Percentiles rank a stretch among this genome's conserved stretches.
Conservation (phyloP, 2,888 invertebrate genomes). For the Pseudococcus jackbeardsleyi region DNA sequence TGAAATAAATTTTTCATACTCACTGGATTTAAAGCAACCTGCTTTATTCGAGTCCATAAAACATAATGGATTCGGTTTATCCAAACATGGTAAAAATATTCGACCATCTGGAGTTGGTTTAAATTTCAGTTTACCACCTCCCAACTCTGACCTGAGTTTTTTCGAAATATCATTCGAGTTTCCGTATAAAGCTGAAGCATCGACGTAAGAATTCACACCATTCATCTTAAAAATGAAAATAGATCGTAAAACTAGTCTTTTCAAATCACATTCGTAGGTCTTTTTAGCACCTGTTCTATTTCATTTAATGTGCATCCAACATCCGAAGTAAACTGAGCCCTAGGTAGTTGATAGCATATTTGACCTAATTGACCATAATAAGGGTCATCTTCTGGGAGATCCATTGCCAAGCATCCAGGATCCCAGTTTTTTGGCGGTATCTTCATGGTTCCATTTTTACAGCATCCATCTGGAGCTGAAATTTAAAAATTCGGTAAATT, state of each 20-base stretch:
- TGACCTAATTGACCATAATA: conserved; percentile 66
- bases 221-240: conserved; percentile 68
- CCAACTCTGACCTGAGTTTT: background rate
- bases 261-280: background rate
- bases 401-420: conserved; percentile 70
- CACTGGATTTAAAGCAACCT: background rate
- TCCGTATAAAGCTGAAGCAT: background rate
- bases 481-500: background rate
- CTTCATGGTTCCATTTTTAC: conserved; percentile 68
- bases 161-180: background rate
- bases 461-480: background rate
- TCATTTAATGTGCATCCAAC: background rate
- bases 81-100: background rate
- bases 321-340: background rate
- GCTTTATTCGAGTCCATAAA: background rate
- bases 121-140: background rate
- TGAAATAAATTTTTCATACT: background rate
- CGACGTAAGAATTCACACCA: conserved; percentile 69
- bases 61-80: background rate
- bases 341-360: background rate
- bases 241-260: background rate
- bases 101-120: background rate
- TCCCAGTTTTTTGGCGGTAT: conserved; percentile 77
- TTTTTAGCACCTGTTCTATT: background rate
- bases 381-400: conserved; percentile 69